Conservation (phyloP, 1,140 invertebrate genomes). For the Sycobia sp. region DNA sequence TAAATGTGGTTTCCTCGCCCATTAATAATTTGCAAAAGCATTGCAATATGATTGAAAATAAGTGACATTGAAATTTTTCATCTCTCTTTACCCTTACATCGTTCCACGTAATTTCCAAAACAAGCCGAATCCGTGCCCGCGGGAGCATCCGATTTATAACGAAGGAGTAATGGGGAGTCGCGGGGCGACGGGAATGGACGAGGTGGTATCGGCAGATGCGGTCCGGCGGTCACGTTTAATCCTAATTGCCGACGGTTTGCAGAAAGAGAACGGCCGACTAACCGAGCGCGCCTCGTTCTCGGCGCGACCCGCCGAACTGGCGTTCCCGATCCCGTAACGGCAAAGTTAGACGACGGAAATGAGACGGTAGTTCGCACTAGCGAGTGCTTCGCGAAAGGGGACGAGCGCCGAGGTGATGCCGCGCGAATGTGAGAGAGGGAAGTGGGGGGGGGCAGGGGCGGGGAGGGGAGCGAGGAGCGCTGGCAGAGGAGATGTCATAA, state of each 20-base stretch:
- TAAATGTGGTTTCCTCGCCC: too few species aligned
- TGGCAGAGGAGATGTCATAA: slow-evolving; percentile 36
- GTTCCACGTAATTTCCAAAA: too few species aligned
- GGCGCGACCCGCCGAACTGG: slow-evolving; percentile 36
- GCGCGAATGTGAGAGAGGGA: too few species aligned
- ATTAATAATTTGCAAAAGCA: too few species aligned
- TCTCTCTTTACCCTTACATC: too few species aligned
- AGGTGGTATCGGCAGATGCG: slow-evolving; percentile 5
- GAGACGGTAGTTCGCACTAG: slow-evolving; percentile 39
- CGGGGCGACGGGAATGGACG: too few species aligned
- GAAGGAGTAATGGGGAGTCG: too few species aligned
- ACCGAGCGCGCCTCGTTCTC: slow-evolving; percentile 26
- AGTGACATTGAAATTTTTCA: too few species aligned
- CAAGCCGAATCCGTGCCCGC: too few species aligned
- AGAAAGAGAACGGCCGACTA: slow-evolving; percentile 39
- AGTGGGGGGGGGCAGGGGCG: background rate
- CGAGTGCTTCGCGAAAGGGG: slow-evolving; percentile 35
- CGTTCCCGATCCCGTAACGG: slow-evolving; percentile 39
- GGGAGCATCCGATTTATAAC: too few species aligned
- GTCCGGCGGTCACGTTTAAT: slow-evolving; percentile 41
- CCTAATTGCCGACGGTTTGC: slow-evolving; percentile 38
- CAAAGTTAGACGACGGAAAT: slow-evolving; percentile 41
- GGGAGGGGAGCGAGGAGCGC: background rate
- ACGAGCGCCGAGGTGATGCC: too few species aligned
- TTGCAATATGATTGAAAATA: too few species aligned